Evolutionary conservation across 2,113 vertebrate genomes (phyloP), one percentile per base, ranked within the genome.

Genomic region (Limanda limanda): DNA sequence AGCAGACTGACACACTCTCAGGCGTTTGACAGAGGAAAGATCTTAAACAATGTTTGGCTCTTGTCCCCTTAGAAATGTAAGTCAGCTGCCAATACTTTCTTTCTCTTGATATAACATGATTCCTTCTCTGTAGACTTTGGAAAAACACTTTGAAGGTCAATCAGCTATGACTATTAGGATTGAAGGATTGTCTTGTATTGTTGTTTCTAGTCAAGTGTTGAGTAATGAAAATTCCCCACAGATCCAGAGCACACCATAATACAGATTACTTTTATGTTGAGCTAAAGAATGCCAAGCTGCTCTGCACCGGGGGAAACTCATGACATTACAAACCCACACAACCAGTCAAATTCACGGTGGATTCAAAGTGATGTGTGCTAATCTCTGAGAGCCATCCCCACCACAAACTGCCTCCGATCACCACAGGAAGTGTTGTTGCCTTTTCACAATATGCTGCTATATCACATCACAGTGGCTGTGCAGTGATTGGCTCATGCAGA

Each of bases 401-500:
- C 45, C n/a, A 23, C 58, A 18, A 68, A 48, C 63, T 17, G 62
- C 18, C 51, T 54, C 20, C 11, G 2, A 31, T 45, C 23, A 52
- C 54, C 14, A 11, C 62, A 57, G 52, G 14, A 14, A 56, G 54
- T 1, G 47, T 48, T 48, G 47, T 42, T 12, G 40, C 23, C 20
- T 62, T 71, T 23, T 55, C 25, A 23, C 45, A 68, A 64, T 12
- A 2, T 13, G 27, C 8, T 37, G 15, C 6, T 17, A n/a, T 14
- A 27, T 12, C 15, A 23, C 51, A 5, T 31, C 18, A 8, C 25
- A 18, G 42, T 42, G 68, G 4, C 55, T 18, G 21, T 31, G 21
- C 1, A 14, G 15, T 11, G 23, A 64, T 62, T 76, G 24, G 69
- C 23, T 55, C 79, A 68, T 31, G 25, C 5, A 13, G 27, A 56